A percentile compares a stretch with the other conserved stretches of the same genome.
phyloP scores from a whole-genome alignment of 2,113 vertebrate species.

The Xiphias gladius region DNA sequence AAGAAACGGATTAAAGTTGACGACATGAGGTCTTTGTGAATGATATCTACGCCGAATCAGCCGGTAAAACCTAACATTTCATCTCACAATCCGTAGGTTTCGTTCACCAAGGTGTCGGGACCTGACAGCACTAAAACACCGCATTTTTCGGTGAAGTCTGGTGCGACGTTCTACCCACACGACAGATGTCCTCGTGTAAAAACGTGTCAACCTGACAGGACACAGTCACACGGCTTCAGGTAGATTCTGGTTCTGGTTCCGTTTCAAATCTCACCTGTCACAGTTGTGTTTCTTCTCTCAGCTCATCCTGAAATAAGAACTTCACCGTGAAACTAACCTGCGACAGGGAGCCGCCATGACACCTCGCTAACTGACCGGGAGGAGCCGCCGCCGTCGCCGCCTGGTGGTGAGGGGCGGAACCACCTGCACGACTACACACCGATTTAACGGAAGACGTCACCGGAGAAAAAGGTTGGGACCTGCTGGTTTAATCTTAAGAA shows the following conservation, averaged over 20 bases:
- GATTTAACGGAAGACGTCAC: too few relatives aligned
- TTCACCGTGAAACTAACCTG: neutral
- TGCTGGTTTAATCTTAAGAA: too few relatives aligned
- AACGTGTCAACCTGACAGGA: too few relatives aligned
- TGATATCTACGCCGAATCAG: neutral
- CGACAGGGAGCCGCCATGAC: constrained; percentile 63
- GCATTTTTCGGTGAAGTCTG: neutral
- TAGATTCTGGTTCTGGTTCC: neutral
- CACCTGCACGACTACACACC: too few relatives aligned
- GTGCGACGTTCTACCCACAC: neutral
- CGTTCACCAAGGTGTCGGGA: neutral
- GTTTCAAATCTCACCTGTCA: neutral
- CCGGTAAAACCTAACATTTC: too few relatives aligned
- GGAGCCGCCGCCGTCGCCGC: neutral
- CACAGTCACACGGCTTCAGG: neutral
- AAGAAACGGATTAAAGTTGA: too few relatives aligned
- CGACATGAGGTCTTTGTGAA: too few relatives aligned
- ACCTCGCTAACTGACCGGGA: neutral
- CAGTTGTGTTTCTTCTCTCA: neutral
- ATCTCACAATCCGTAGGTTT: neutral
- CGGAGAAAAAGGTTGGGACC: too few relatives aligned
- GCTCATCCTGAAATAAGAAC: neutral
- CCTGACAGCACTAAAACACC: neutral
- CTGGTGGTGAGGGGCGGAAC: neutral
- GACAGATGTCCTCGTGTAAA: neutral